Evolutionary conservation across 2,888 invertebrate species (phyloP), one percentile per base, ranked within the genome.

Genomic region (Geophilus truncorum): DNA sequence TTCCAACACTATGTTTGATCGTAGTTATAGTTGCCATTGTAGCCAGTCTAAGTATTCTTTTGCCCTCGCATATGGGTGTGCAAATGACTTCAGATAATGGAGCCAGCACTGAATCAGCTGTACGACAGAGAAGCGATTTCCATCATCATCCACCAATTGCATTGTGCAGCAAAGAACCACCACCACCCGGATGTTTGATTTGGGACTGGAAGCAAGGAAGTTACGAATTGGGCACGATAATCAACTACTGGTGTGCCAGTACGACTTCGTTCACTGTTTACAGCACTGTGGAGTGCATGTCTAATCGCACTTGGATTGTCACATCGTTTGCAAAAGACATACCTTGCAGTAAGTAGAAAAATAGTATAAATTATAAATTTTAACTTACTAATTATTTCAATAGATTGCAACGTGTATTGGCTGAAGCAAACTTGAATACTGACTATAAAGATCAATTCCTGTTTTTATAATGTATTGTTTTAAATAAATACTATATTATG

Each of bases 191-290:
- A 5, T 75, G 75, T 23, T 23, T 75, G n/a, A 25, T 75, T 6
- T 75, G 75, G 75, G 75, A 75, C 25, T 75, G 75, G 75, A 75
- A 75, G 15, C 28, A 32, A 75, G 32, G 32, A 21, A 75, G n/a
- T 32, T 28, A 30, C 7, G 28, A 75, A 32, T 15, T 32, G 23
- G 75, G 75, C 12, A 30, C 32, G 28, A 32, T 75, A 28, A 32
- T 75, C 6, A 75, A 75, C n/a, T 75, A 75, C 7, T 75, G 75
- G 75, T 75, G 75, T n/a, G 75, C 32, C 1, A 75, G 23, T 5
- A 75, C 75, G 5, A 75, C 75, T 10, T 75, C 75, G 75, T 75
- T 18, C 21, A n/a, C 12, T 1, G 75, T 75, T 12, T 75, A 75
- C 32, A 25, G 2, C 7, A 75, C 75, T 15, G 75, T 75, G 0